These are phyloP conservation scores for Damaliscus lunatus DNA, from an alignment of 2,113 vertebrate species.

Conservation along the genomic window DNA sequence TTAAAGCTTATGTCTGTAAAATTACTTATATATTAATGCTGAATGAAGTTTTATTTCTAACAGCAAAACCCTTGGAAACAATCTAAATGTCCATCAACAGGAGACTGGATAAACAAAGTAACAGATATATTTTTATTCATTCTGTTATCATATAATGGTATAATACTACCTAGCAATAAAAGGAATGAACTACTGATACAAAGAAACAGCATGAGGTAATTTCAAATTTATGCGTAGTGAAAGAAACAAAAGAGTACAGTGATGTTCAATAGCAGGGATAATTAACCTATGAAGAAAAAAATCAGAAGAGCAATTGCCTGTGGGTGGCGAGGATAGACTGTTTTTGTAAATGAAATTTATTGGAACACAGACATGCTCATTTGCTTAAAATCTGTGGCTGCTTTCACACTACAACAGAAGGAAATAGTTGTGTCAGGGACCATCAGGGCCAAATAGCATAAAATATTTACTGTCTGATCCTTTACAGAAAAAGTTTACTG, in stretches of 20 bases:
- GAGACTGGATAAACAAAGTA: background rate
- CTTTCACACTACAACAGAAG: background rate
- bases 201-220: background rate
- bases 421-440: background rate
- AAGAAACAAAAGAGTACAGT: background rate
- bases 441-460: background rate
- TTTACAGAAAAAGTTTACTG: background rate
- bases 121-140: background rate
- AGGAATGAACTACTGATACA: background rate
- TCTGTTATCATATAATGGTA: background rate
- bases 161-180: background rate
- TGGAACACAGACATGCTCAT: background rate
- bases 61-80: background rate
- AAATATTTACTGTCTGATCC: background rate
- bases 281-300: background rate
- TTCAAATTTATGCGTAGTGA: background rate
- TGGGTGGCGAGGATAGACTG: background rate
- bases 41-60: background rate
- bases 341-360: conserved; percentile 34
- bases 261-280: background rate
- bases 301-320: background rate
- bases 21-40: background rate
- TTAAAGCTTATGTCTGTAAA: background rate
- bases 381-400: background rate
- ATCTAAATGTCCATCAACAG: background rate